Percentiles rank a stretch among this genome's conserved stretches.
phyloP scores from a whole-genome alignment of 2,888 invertebrate species.

The Limnephilus auricula region DNA sequence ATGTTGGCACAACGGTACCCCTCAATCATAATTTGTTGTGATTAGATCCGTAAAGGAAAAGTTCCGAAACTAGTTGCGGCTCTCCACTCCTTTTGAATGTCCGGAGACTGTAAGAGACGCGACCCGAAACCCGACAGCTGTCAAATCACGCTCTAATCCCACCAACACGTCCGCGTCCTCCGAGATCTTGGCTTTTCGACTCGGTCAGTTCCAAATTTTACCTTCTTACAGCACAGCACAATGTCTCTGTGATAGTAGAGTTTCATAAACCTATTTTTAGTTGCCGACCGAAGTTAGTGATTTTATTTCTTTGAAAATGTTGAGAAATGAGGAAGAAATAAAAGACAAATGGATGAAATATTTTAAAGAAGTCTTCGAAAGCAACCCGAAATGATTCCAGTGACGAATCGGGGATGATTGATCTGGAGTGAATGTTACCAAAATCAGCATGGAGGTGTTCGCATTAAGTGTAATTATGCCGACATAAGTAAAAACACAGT shows the following conservation, averaged over 20 bases:
- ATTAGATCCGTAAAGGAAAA: conserved; percentile 47
- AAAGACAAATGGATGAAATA: too few relatives aligned
- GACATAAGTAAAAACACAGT: too few relatives aligned
- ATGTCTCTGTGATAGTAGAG: not conserved
- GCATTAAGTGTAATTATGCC: too few relatives aligned
- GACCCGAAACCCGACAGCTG: conserved; percentile 46
- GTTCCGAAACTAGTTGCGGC: conserved; percentile 51
- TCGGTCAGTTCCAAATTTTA: not conserved
- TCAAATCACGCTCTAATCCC: conserved; percentile 47
- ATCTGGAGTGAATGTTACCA: too few relatives aligned
- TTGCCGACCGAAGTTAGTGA: too few relatives aligned
- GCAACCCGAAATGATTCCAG: too few relatives aligned
- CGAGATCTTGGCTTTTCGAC: not conserved
- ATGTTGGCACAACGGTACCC: conserved; percentile 54
- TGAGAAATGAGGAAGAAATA: too few relatives aligned
- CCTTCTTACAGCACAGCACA: not conserved
- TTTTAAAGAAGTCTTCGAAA: too few relatives aligned
- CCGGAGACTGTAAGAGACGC: conserved; percentile 43
- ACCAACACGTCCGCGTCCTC: conserved; percentile 38
- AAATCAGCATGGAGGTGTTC: too few relatives aligned
- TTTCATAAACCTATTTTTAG: too few relatives aligned
- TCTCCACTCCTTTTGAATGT: conserved; percentile 1
- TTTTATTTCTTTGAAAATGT: too few relatives aligned
- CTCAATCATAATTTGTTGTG: conserved; percentile 56
- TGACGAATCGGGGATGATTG: too few relatives aligned